Conservation (phyloP, 2,797 vertebrate species). For the Acanthiza pusilla region DNA sequence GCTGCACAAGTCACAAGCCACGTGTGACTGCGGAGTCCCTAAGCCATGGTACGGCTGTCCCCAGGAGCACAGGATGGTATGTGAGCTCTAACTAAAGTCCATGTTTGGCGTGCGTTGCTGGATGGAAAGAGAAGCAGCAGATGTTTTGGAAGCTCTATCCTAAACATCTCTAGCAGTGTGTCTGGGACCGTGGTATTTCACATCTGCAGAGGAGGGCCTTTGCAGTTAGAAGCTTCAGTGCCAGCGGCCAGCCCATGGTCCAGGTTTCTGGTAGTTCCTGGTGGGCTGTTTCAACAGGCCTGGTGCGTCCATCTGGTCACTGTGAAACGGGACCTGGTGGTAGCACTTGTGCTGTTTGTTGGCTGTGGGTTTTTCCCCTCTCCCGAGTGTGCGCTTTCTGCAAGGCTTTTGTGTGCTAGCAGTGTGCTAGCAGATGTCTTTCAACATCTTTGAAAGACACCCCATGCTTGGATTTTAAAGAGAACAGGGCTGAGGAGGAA, state of each 20-base stretch:
- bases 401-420: neutral
- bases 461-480: neutral
- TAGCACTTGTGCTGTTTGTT: neutral
- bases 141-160: neutral
- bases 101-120: neutral
- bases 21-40: neutral
- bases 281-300: neutral
- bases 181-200: fast-evolving
- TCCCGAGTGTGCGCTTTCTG: neutral
- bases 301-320: neutral
- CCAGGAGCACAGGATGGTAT: neutral
- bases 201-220: neutral
- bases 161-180: neutral
- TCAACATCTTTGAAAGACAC: neutral
- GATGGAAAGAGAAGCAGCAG: neutral
- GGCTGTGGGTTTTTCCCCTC: fast-evolving
- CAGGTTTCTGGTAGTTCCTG: neutral
- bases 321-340: neutral
- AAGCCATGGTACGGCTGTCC: fast-evolving
- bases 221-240: neutral
- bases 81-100: neutral
- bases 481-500: neutral
- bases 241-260: neutral
- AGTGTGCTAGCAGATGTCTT: no score
- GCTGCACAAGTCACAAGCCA: neutral